Percentiles rank a stretch among this genome's conserved stretches.
phyloP scores from a whole-genome alignment of 1,140 invertebrate genomes.

The Solen grandis region DNA sequence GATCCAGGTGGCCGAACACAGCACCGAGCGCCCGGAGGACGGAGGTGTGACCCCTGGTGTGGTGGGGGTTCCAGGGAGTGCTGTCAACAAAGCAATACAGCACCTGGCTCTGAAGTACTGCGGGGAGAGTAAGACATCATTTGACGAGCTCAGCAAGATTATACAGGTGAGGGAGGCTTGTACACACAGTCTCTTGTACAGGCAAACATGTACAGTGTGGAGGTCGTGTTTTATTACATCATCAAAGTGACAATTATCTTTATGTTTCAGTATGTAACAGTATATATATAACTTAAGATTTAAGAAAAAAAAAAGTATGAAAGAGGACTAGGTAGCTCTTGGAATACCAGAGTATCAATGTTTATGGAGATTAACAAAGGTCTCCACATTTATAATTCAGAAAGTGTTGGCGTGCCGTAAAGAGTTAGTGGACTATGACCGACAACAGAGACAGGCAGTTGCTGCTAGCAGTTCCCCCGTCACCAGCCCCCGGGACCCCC shows the following conservation, averaged over 20 bases:
- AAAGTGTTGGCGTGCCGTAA: conserved; percentile 91
- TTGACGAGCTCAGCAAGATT: conserved; percentile 97
- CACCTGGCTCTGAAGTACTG: conserved; percentile 94
- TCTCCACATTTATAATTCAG: conserved; percentile 64
- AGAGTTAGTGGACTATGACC: conserved; percentile 95
- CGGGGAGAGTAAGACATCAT: conserved; percentile 95
- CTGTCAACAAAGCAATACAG: conserved; percentile 83
- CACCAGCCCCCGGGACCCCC: conserved; percentile 57
- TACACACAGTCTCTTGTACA: too few relatives aligned
- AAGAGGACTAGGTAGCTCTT: too few relatives aligned
- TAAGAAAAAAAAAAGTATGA: too few relatives aligned
- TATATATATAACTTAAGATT: too few relatives aligned
- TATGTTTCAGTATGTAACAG: too few relatives aligned
- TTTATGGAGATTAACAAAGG: too few relatives aligned
- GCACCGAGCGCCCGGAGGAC: conserved; percentile 67
- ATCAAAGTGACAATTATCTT: too few relatives aligned
- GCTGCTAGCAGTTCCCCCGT: conserved; percentile 65
- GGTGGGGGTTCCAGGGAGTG: conserved; percentile 69
- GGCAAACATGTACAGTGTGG: too few relatives aligned
- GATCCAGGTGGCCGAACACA: conserved; percentile 78
- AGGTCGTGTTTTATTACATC: too few relatives aligned
- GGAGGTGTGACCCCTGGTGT: conserved; percentile 20
- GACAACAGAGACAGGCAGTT: conserved; percentile 85
- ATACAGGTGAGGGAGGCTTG: conserved; percentile 85
- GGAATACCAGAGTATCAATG: too few relatives aligned